Base-by-base conservation (phyloP, 2,888 invertebrate species). In the Ormyrus nitidulus region DNA sequence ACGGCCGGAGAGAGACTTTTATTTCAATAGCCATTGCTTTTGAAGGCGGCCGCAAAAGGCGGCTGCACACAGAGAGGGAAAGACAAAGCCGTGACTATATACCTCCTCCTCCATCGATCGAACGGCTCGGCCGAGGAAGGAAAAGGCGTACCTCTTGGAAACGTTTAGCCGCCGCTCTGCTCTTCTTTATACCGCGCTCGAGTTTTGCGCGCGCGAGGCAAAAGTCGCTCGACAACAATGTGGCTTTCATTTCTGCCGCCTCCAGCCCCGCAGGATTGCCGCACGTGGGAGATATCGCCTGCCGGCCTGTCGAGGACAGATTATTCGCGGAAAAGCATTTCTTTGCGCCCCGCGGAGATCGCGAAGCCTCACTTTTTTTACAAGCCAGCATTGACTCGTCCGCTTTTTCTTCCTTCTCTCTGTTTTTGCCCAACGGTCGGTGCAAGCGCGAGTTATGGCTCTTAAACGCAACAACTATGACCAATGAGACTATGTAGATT, bases 61-160 rank as follows among this genome's bases (percentile, higher is more conserved):
- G 34, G 68, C 8, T 53, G 10, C 48, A 19, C 8, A 51, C 9
- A 51, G 53, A 62, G 19, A 46, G 80, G 46, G 72, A 74, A 80
- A 77, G 77, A 77, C 77, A 80, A 78, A 80, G 80, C 68, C 75
- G 48, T 54, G 48, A 62, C 64, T 69, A 46, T 59, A 44, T 68
- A 53, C 59, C 59, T 64, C 48, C 58, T 58, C 56, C 13, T 19
- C 72, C 83, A 83, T 84, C 82, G 82, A 84, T 84, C 83, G 83
- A 69, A 72, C 79, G n/a, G 53, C 74, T 19, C 65, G 61, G 49
- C 9, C 46, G 46, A 65, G n/a, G 80, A 80, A 65, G 66, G 53
- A 75, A 74, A 75, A 71, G 75, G 64, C 83, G 82, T 80, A 83
- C 83, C 88, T 89, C 89, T 85, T 75, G 87, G 89, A 89, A 89